Conservation (phyloP, 2,113 vertebrate species). For the Corythornis cristatus region DNA sequence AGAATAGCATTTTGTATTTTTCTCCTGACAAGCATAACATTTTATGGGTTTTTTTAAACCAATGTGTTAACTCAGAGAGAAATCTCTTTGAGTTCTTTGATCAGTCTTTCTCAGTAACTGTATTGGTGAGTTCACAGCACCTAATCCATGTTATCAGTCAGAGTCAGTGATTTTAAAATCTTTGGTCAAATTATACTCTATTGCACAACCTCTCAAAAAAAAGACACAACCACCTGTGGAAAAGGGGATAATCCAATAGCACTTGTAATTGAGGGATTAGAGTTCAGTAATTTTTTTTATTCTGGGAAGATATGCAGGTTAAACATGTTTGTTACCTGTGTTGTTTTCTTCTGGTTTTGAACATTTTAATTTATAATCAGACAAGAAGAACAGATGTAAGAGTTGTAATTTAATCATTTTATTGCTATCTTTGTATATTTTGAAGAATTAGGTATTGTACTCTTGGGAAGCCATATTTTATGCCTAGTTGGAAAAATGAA, state of each 20-base stretch:
- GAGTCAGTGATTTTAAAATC: conserved; percentile 50
- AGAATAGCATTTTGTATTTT: conserved; percentile 76
- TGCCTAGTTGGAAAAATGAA: conserved; percentile 89
- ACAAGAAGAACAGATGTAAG: conserved; percentile 89
- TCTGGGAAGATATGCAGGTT: conserved; percentile 42
- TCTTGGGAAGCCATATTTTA: conserved; percentile 86
- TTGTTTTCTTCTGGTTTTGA: conserved; percentile 77
- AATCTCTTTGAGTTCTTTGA: conserved; percentile 64
- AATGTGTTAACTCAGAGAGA: conserved; percentile 44
- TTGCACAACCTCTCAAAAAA: not conserved
- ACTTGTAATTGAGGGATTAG: not conserved
- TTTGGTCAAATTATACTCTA: not conserved
- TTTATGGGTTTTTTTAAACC: conserved; percentile 75
- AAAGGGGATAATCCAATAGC: not conserved
- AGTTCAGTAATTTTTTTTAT: not conserved
- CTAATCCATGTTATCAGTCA: conserved; percentile 37
- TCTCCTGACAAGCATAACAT: conserved; percentile 71
- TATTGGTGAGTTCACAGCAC: conserved; percentile 45
- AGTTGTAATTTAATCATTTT: conserved; percentile 88
- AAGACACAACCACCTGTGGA: not conserved
- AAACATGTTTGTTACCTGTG: conserved; percentile 73
- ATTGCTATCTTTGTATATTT: conserved; percentile 89
- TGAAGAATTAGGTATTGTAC: conserved; percentile 88
- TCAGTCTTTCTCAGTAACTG: conserved; percentile 36
- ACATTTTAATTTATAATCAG: conserved; percentile 85